Conservation (phyloP, 1,140 invertebrate genomes). For the Atta texana region DNA sequence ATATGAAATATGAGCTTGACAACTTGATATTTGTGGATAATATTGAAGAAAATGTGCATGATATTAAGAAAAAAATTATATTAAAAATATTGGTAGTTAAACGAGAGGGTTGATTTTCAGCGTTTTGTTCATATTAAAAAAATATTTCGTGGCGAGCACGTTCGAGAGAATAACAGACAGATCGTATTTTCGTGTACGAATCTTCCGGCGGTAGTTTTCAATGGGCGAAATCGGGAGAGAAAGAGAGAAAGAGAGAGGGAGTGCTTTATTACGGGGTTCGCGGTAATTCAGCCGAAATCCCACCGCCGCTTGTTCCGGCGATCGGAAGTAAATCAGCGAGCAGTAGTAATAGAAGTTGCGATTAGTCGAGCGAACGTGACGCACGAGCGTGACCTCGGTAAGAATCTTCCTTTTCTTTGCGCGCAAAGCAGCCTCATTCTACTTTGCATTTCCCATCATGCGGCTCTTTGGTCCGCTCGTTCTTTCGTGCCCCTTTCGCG, state of each 20-base stretch:
- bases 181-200: conserved; percentile 17
- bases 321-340: conserved; percentile 66
- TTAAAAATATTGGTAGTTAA: background rate
- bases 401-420: conserved; percentile 54
- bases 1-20: background rate
- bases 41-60: background rate
- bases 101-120: background rate
- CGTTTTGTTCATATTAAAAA: background rate
- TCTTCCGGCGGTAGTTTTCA: conserved; percentile 9
- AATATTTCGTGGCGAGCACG: conserved; percentile 21
- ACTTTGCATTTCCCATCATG: conserved; percentile 72
- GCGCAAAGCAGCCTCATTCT: conserved; percentile 56
- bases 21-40: background rate
- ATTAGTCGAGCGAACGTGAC: conserved; percentile 68
- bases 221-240: conserved; percentile 8
- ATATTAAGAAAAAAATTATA: conserved; percentile 3
- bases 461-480: conserved; percentile 16
- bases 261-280: conserved; percentile 41
- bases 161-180: conserved; percentile 18
- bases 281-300: conserved; percentile 61
- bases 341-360: conserved; percentile 70
- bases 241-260: background rate
- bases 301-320: conserved; percentile 39
- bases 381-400: conserved; percentile 59
- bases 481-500: background rate